These are phyloP conservation scores for Takifugu flavidus DNA, from an alignment of 2,113 vertebrate genomes.

Conservation along the genomic window DNA sequence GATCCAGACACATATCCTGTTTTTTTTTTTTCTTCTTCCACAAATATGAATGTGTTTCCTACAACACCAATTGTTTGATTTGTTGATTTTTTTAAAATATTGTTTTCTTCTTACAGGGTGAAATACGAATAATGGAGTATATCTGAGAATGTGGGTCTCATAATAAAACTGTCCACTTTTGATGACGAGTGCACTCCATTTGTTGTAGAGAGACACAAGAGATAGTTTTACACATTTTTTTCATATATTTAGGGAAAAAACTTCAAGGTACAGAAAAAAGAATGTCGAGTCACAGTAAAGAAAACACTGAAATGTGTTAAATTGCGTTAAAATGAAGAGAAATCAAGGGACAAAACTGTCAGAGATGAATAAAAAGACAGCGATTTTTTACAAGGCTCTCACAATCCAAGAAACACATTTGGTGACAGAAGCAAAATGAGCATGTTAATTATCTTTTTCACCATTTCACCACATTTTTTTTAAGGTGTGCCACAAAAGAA, in stretches of 20 bases:
- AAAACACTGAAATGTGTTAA: neutral
- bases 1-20: conserved; percentile 21
- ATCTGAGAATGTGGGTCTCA: conserved; percentile 65
- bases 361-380: too few relatives aligned
- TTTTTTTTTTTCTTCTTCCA: conserved; percentile 30
- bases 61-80: conserved; percentile 32
- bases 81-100: conserved; percentile 34
- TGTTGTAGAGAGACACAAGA: conserved; percentile 9
- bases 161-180: conserved; percentile 74
- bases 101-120: conserved; percentile 66
- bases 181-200: conserved; percentile 32
- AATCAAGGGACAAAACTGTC: too few relatives aligned
- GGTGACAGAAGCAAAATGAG: neutral
- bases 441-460: neutral
- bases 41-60: conserved; percentile 60
- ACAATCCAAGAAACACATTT: conserved; percentile 12
- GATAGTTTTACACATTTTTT: conserved; percentile 1
- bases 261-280: conserved; percentile 20
- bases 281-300: conserved; percentile 1
- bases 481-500: conserved; percentile 3
- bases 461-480: neutral
- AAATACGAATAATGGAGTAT: conserved; percentile 65
- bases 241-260: conserved; percentile 30
- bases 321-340: too few relatives aligned
- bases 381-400: neutral